Percentiles rank a stretch among this genome's conserved stretches.
phyloP scores from a whole-genome alignment of 2,797 vertebrate genomes.

The Adelosebastes latens region DNA sequence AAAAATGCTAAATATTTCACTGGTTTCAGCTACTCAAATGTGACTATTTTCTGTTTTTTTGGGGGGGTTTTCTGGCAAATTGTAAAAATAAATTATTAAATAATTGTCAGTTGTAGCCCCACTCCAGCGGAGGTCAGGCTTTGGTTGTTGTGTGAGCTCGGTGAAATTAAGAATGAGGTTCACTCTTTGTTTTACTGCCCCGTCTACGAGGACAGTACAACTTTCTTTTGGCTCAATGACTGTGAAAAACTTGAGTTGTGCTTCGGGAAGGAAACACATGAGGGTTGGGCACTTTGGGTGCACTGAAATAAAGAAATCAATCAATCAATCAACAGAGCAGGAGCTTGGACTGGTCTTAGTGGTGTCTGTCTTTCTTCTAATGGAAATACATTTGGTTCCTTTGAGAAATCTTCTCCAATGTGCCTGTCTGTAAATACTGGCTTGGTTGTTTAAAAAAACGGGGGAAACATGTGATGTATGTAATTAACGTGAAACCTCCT shows the following conservation, averaged over 20 bases:
- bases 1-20: not conserved
- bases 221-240: not conserved
- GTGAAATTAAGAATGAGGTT: not conserved
- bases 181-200: not conserved
- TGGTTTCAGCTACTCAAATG: not conserved
- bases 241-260: not conserved
- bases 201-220: too few relatives aligned
- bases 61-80: not conserved
- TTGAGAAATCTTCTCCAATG: not conserved
- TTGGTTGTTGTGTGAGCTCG: not conserved
- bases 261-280: not conserved
- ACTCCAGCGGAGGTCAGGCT: not conserved
- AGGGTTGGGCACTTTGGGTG: not conserved
- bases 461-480: not conserved
- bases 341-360: not conserved
- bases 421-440: not conserved
- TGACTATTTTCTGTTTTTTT: not conserved
- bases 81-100: not conserved
- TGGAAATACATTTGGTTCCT: not conserved
- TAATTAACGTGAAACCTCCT: not conserved
- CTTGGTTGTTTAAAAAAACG: not conserved
- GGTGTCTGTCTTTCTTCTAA: not conserved
- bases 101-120: not conserved
- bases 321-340: not conserved
- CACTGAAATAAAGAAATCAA: not conserved